Evolutionary conservation across 2,888 invertebrate species (phyloP), one percentile per base, ranked within the genome.

Genomic region (Amphipoea lucens): DNA sequence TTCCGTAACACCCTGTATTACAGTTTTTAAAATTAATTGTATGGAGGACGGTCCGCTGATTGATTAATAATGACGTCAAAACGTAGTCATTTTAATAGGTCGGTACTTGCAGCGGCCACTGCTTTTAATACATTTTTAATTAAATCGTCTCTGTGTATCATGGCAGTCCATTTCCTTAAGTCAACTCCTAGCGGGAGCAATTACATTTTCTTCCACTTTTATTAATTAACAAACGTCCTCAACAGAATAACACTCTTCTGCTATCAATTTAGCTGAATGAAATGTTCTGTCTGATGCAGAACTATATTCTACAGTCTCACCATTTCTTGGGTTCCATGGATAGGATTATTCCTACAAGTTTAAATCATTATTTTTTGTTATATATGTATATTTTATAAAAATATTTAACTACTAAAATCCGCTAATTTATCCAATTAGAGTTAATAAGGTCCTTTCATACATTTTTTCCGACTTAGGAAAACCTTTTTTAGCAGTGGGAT

Each of bases 201-300:
- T 82, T 70, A 75, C n/a, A 83, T 48, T 75, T 63, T 29, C 48
- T 68, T 65, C 23, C 60, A 68, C 29, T 71, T 87, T 79, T 86
- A 45, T 81, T 74, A 67, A 71, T 82, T 75, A 82, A 62, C 54
- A 79, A 85, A 72, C 60, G 69, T 60, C 63, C 63, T 29, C 40
- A 40, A 51, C 68, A 73, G 72, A 80, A 36, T 36, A 62, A 29
- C 62, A 70, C 36, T 57, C 36, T 40, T 40, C 2, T 17, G 40
- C 48, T 60, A 78, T 69, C 48, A 69, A 81, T 80, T 71, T 29
- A 40, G 2, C 6, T 60, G 23, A 62, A 62, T 14, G n/a, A 9
- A 36, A 20, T 70, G 60, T 79, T 20, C 29, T 51, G 54, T 79
- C 17, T 6, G 9, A 40, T 29, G 40, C 23, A 48, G 45, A 62